phyloP scores from a whole-genome alignment of 2,888 invertebrate species.

The Drosophila lutescens region DNA sequence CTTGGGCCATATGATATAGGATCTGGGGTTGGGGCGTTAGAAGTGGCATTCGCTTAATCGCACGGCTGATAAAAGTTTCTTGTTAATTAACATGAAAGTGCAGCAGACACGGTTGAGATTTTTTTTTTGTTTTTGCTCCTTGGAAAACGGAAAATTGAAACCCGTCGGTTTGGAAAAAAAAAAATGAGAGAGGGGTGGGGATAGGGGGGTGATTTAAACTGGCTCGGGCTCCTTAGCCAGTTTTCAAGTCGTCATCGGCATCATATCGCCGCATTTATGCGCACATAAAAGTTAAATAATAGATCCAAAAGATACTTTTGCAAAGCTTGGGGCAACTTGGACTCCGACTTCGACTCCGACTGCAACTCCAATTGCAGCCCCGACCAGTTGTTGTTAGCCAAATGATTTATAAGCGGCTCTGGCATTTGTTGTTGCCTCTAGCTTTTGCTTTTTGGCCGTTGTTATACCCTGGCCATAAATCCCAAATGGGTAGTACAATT shows the following conservation, averaged over 20 bases:
- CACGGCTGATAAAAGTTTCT: slow-evolving; percentile 66
- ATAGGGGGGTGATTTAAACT: slow-evolving; percentile 28
- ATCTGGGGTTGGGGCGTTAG: slow-evolving; percentile 38
- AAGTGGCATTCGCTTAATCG: slow-evolving; percentile 66
- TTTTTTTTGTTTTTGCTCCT: not conserved
- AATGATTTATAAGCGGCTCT: slow-evolving; percentile 67
- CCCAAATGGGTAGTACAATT: slow-evolving; percentile 35
- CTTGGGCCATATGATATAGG: not conserved
- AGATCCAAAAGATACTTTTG: slow-evolving; percentile 80
- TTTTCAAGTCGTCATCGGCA: slow-evolving; percentile 54
- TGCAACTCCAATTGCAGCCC: slow-evolving; percentile 54
- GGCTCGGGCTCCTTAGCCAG: slow-evolving; percentile 41
- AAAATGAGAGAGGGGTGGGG: too few relatives aligned
- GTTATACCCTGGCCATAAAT: slow-evolving; percentile 42
- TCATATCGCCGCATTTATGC: slow-evolving; percentile 80
- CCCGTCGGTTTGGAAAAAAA: not conserved
- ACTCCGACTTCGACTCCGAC: slow-evolving; percentile 11
- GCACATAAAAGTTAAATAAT: slow-evolving; percentile 81
- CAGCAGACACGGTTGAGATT: slow-evolving; percentile 47
- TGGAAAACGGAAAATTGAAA: slow-evolving; percentile 5
- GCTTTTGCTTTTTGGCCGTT: slow-evolving; percentile 21
- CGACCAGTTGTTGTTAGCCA: slow-evolving; percentile 50
- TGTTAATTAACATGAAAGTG: slow-evolving; percentile 77
- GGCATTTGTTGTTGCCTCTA: slow-evolving; percentile 29
- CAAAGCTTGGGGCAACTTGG: slow-evolving; percentile 11